Evolutionary conservation across 2,888 invertebrate species (phyloP), one percentile per base, ranked within the genome.

Genomic region (Ditula angustiorana): DNA sequence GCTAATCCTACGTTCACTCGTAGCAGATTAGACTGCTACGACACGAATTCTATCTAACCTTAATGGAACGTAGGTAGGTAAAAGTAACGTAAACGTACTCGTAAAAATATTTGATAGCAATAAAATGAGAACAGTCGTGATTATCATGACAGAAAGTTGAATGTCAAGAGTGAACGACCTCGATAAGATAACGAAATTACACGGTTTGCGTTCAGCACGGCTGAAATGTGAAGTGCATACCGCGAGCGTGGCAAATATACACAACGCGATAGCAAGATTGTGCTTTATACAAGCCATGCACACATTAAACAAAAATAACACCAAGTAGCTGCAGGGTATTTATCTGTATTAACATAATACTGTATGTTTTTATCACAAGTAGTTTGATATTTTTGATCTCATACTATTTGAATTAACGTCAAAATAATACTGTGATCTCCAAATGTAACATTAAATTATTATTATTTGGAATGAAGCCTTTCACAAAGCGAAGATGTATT

Each of bases 151-250:
- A 79, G 77, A 75, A 83, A 84, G 81, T 80, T 88, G 84, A 90
- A 89, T 89, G 90, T 90, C 89, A 90, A 86, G 74, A 73, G 90
- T 91, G 82, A 92, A 92, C 76, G 87, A 86, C 85, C 89, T 80
- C 77, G 86, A 83, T 86, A 88, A 87, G 88, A 90, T 90, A 87
- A 80, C 69, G 59, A 70, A 77, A 78, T 75, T 77, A 81, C 74
- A 76, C 72, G 72, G 72, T 73, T 76, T 73, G 72, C 78, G 82
- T 82, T 79, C 77, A 75, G 70, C 73, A 74, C 74, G 71, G 63
- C 74, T 69, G 52, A 58, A 63, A 46, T 57, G 37, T 21, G 23
- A 41, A 28, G 21, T 56, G 59, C 59, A 63, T 61, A 49, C 26
- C 16, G 26, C 47, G 52, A 35, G 37, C 44, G 37, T 52, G 19